phyloP scores from a whole-genome alignment of 2,888 invertebrate genomes.

The Thelaira solivaga region DNA sequence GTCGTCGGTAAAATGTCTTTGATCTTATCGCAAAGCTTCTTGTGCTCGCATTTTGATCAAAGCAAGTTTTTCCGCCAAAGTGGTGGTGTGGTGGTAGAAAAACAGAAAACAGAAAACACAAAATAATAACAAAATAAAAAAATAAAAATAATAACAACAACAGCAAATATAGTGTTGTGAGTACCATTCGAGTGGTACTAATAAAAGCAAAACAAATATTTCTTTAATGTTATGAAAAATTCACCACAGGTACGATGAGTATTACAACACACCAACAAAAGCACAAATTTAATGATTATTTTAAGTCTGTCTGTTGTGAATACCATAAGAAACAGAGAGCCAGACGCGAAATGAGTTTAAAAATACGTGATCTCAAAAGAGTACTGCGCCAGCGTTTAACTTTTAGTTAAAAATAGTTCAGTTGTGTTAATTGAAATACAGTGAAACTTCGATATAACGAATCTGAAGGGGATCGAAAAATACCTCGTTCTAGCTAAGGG shows the following conservation, averaged over 20 bases:
- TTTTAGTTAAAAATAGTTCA: too few relatives aligned
- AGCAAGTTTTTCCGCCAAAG: slow-evolving; percentile 78
- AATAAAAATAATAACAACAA: slow-evolving; percentile 63
- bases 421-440: too few relatives aligned
- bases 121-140: slow-evolving; percentile 62
- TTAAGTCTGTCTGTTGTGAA: slow-evolving; percentile 11
- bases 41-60: slow-evolving; percentile 78
- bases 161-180: slow-evolving; percentile 24
- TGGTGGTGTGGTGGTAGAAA: slow-evolving; percentile 65
- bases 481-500: too few relatives aligned
- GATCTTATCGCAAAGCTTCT: slow-evolving; percentile 77
- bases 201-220: slow-evolving; percentile 43
- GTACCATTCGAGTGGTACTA: slow-evolving; percentile 32
- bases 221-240: slow-evolving; percentile 53
- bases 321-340: neutral
- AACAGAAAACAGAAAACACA: slow-evolving; percentile 65
- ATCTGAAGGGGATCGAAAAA: too few relatives aligned
- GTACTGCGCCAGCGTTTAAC: too few relatives aligned
- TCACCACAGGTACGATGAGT: slow-evolving; percentile 23
- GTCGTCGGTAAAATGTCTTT: slow-evolving; percentile 75
- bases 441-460: too few relatives aligned
- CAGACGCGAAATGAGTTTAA: neutral
- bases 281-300: slow-evolving; percentile 37
- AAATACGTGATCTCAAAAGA: neutral
- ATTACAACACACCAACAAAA: slow-evolving; percentile 17